Base-by-base conservation (phyloP, 2,797 vertebrate species). In the Gobio occitaniae region DNA sequence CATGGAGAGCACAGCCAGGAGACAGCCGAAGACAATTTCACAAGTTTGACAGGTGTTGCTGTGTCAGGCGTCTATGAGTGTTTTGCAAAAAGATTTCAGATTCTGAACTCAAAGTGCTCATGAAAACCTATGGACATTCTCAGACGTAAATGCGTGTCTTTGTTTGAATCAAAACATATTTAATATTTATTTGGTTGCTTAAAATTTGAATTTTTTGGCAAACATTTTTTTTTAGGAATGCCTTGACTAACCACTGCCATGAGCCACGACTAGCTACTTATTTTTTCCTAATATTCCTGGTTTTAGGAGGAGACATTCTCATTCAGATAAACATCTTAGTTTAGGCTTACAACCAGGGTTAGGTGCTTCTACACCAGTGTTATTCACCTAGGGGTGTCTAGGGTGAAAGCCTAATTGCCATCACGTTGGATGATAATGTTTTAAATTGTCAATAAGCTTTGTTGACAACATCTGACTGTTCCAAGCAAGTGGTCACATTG, bases 11-110 rank as follows among this genome's bases (percentile, higher is more conserved):
- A 56, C 36, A 63, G 76, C 77, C 56, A 56, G 77, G 72, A 80
- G 71, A 86, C 75, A 81, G 70, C 79, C 87, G 80, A 86, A 88
- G 85, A 89, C 87, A 88, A 88, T 89, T 88, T 89, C 83, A 78
- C 65, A 88, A 89, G 80, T 89, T 84, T 88, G 87, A 88, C 80
- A 86, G 80, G 65, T 80, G 83, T 85, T 70, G 71, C 72, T 61
- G 65, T 52, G 77, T 79, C 74, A 72, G 68, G 75, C 63, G 63
- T 52, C 80, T 84, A 76, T 84, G 78, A 84, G 38, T 70, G 48
- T 68, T 78, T 84, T 21, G 52, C n/a, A 47, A 47, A 74, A 54
- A 16, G 29, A 50, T 29, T 87, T 86, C 36, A 76, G 78, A 85
- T 69, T 48, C 61, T 68, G 52, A 71, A 83, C 17, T 29, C 8